Conservation (phyloP, 1,140 invertebrate species). For the Drosophila elegans region DNA sequence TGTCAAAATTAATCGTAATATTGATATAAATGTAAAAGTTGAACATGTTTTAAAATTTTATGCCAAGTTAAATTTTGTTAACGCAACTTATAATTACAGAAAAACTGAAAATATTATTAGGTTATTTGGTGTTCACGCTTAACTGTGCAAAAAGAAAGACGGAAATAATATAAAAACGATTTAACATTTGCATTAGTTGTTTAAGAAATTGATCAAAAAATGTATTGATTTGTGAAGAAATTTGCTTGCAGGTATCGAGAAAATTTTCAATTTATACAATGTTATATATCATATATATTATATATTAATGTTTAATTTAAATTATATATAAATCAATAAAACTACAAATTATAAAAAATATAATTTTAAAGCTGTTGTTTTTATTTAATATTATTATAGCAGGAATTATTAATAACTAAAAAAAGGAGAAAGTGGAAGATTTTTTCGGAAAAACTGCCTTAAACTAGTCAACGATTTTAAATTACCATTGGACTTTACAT, state of each 20-base stretch:
- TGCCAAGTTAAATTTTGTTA: conserved; percentile 42
- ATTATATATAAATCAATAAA: conserved; percentile 50
- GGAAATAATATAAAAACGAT: conserved; percentile 30
- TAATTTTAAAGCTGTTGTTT: conserved; percentile 15
- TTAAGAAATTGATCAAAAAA: conserved; percentile 47
- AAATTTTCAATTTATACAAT: conserved; percentile 73
- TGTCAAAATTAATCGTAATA: conserved; percentile 30
- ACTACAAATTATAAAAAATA: conserved; percentile 32
- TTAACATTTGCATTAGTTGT: conserved; percentile 29
- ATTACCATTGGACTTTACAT: background rate
- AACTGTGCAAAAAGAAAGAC: conserved; percentile 53
- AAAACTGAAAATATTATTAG: conserved; percentile 6
- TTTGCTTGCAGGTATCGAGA: conserved; percentile 70
- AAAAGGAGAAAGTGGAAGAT: background rate
- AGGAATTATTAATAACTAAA: background rate
- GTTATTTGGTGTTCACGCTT: conserved; percentile 19
- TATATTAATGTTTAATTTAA: conserved; percentile 70
- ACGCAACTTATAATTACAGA: conserved; percentile 22
- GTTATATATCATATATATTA: conserved; percentile 71
- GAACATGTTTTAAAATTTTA: conserved; percentile 38
- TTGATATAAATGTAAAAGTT: conserved; percentile 33
- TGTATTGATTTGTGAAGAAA: conserved; percentile 53
- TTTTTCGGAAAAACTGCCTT: conserved; percentile 12
- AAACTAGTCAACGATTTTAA: background rate
- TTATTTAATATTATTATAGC: background rate